phyloP scores from a whole-genome alignment of 2,797 vertebrate genomes.

The Babyrousa celebensis region DNA sequence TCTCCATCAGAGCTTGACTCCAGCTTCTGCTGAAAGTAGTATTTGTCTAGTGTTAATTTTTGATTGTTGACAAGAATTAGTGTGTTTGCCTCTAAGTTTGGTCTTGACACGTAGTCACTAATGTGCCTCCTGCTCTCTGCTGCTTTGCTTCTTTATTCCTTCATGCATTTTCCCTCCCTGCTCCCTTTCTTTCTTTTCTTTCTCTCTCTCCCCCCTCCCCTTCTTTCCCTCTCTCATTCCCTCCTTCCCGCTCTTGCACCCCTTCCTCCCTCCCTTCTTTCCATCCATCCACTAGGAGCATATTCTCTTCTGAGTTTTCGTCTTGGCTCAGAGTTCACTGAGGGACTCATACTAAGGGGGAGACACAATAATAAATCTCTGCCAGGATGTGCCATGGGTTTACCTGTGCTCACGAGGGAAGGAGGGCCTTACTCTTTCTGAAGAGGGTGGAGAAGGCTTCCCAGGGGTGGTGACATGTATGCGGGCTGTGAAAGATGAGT shows the following conservation, averaged over 20 bases:
- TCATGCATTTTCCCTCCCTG: neutral
- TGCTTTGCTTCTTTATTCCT: neutral
- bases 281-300: neutral
- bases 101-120: neutral
- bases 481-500: neutral
- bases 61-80: neutral
- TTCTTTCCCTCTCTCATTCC: no score
- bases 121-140: neutral
- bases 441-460: neutral
- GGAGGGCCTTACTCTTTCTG: neutral
- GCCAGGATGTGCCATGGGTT: neutral
- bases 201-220: neutral
- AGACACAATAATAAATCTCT: neutral
- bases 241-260: no score
- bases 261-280: no score
- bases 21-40: neutral
- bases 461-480: neutral
- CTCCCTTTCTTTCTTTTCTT: fast-evolving
- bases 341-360: neutral
- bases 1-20: neutral
- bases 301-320: neutral
- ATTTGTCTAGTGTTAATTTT: conserved; percentile 23
- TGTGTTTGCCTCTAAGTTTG: neutral
- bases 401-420: neutral
- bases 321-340: neutral